Percentiles rank a stretch among this genome's conserved stretches.
These are phyloP conservation scores for Nasonia longicornis DNA, from an alignment of 1,140 invertebrate genomes.

Conservation along the genomic window DNA sequence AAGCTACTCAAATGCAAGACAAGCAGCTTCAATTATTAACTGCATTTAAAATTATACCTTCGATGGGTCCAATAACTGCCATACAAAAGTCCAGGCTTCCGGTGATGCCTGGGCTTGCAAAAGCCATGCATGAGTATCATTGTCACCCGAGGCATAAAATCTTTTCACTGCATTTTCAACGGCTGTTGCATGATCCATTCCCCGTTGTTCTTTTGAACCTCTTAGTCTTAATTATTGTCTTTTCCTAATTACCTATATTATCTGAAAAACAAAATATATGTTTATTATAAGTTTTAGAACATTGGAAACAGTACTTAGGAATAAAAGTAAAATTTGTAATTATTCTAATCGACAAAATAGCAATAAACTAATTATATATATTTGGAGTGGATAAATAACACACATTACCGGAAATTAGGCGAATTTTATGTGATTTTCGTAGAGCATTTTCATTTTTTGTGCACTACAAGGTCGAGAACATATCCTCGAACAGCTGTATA, in stretches of 20 bases:
- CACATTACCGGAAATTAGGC: neutral
- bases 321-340: neutral
- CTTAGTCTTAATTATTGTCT: neutral
- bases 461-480: neutral
- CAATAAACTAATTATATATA: neutral
- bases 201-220: conserved; percentile 10
- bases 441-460: neutral
- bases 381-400: neutral
- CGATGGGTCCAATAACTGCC: conserved; percentile 83
- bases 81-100: conserved; percentile 90
- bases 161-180: conserved; percentile 69
- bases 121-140: conserved; percentile 86
- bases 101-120: conserved; percentile 83
- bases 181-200: conserved; percentile 50
- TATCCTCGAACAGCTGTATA: neutral
- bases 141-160: conserved; percentile 71
- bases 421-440: neutral
- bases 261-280: conserved; percentile 19
- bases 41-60: conserved; percentile 71
- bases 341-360: neutral
- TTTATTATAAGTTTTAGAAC: neutral
- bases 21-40: conserved; percentile 21
- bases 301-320: neutral
- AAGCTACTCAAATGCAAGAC: no score
- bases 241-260: neutral